Evolutionary conservation across 2,113 vertebrate species (phyloP), one percentile per base, ranked within the genome.

Genomic region (Paradisaea rubra): DNA sequence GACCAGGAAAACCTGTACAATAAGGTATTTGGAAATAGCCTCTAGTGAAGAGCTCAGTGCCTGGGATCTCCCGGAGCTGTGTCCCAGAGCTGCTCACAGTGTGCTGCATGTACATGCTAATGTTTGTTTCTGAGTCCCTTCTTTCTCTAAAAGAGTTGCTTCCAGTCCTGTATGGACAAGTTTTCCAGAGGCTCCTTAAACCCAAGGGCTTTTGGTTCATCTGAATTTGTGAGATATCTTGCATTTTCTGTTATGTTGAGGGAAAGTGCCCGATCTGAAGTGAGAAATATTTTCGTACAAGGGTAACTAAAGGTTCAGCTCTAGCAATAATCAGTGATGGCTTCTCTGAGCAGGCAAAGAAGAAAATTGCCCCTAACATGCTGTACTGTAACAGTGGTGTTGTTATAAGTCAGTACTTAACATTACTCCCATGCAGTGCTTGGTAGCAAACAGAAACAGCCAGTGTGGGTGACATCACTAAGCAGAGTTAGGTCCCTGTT

Each of bases 381-480:
- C 50, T 89, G 18, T 93, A 56, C 21, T 73, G 4, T 42, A 78
- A 68, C 72, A 56, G 65, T 59, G 24, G 10, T 92, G 39, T 63
- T 95, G 76, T 63, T 41, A 24, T 45, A 68, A 85, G 39, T 70
- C 56, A 42, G 50, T 68, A 31, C 28, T 64, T 77, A 65, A 33
- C 23, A 10, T 86, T 78, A 39, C 44, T 84, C 23, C 42, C 54
- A 35, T n/a, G 41, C 45, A 80, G 71, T n/a, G 59, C 37, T 80
- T 86, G 50, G 25, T 45, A 72, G 59, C 63, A 77, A 72, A 93
- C 68, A 77, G 44, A 82, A 88, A 31, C 59, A 77, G 64, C 54
- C n/a, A 61, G 37, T 15, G 15, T 0, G 1, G 54, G 45, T 83
- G 66, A 53, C 0, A 0, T 72, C 50, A 52, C 16, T 68, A 7